Conservation (phyloP, 2,113 vertebrate species). For the Holacanthus passer region DNA sequence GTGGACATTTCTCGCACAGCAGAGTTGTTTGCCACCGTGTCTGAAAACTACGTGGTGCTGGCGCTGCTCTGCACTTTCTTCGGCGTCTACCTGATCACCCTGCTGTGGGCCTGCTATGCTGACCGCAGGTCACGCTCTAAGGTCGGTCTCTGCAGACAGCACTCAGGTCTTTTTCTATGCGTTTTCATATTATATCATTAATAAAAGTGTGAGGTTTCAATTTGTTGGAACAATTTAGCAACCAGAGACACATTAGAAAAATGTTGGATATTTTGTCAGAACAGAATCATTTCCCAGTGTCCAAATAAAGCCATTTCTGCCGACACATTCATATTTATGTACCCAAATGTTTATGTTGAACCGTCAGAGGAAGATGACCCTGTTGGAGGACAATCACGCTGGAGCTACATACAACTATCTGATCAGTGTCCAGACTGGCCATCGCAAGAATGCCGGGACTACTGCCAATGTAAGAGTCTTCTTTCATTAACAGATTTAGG, state of each 20-base stretch:
- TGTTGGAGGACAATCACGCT: conserved; percentile 86
- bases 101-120: conserved; percentile 85
- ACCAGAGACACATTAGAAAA: not conserved
- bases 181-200: not conserved
- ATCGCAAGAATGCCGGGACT: conserved; percentile 84
- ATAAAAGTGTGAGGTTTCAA: not conserved
- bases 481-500: not conserved
- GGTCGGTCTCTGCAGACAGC: conserved; percentile 74
- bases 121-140: conserved; percentile 83
- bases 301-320: not conserved
- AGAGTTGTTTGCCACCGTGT: conserved; percentile 80
- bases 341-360: conserved; percentile 16
- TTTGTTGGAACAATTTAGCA: not conserved
- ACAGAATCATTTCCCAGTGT: not conserved
- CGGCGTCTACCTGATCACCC: conserved; percentile 81
- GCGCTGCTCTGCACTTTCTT: conserved; percentile 84
- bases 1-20: conserved; percentile 83
- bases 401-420: conserved; percentile 85
- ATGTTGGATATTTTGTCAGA: not conserved
- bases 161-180: not conserved
- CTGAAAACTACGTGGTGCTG: conserved; percentile 86
- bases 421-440: conserved; percentile 86
- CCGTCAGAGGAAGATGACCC: conserved; percentile 86
- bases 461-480: conserved; percentile 83
- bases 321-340: not conserved